phyloP scores from a whole-genome alignment of 2,888 invertebrate genomes.

The Dinocampus coccinellae region DNA sequence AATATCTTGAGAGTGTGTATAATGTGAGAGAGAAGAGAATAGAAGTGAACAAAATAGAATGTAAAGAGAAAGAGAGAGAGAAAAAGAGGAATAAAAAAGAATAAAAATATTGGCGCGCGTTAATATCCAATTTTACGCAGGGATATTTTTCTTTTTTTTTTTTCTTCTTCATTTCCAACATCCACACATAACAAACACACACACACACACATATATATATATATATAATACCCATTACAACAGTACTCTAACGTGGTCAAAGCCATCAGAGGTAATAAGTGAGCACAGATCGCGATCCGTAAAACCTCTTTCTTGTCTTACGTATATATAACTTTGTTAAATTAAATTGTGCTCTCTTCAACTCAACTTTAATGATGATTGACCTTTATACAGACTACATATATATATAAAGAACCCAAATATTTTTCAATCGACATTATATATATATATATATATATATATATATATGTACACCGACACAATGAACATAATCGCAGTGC shows the following conservation, averaged over 20 bases:
- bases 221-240: neutral
- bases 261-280: constrained; percentile 2
- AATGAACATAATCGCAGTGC: constrained; percentile 9
- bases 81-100: constrained; percentile 29
- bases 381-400: neutral
- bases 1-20: too few species aligned
- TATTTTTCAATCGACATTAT: constrained; percentile 1
- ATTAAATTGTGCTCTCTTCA: constrained; percentile 1
- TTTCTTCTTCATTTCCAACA: neutral
- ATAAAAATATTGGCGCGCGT: constrained; percentile 36
- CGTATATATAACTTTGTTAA: neutral
- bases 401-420: neutral
- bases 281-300: neutral
- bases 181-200: too few species aligned
- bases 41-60: constrained; percentile 7
- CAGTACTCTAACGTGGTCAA: neutral
- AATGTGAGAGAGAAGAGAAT: constrained; percentile 4
- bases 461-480: too few species aligned
- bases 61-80: neutral
- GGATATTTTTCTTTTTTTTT: neutral
- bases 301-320: neutral
- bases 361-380: neutral
- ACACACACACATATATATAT: neutral
- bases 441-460: neutral
- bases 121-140: constrained; percentile 45